Evolutionary conservation across 2,797 vertebrate species (phyloP).

Genomic region (Scomberomorus guttatus): DNA sequence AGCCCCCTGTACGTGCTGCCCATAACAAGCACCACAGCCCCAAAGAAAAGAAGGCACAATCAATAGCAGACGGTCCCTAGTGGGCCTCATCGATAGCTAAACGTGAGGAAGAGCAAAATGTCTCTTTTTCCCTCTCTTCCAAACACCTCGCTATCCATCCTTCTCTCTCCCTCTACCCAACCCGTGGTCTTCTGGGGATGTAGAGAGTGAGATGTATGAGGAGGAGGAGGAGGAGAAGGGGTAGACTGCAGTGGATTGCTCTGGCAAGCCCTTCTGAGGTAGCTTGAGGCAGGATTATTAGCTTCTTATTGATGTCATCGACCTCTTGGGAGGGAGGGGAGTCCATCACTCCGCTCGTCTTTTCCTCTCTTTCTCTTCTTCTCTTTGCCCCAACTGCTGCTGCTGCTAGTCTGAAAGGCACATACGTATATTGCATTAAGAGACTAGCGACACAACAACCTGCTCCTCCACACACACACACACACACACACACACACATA

Average conservation of each 20-base stretch:
- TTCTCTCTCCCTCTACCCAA: conserved; percentile 52
- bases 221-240: conserved; percentile 69
- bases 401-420: conserved; percentile 58
- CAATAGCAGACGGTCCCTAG: conserved; percentile 83
- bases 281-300: conserved; percentile 84
- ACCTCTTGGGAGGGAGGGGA: conserved; percentile 77
- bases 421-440: conserved; percentile 77
- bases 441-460: conserved; percentile 59
- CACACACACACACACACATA: conserved; percentile 9
- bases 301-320: conserved; percentile 86
- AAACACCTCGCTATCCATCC: conserved; percentile 62
- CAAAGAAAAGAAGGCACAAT: conserved; percentile 79
- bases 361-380: conserved; percentile 56
- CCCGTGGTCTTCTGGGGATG: conserved; percentile 69
- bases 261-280: conserved; percentile 74
- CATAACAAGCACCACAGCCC: conserved; percentile 77
- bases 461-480: conserved; percentile 37
- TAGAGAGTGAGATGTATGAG: conserved; percentile 64
- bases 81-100: conserved; percentile 82
- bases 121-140: conserved; percentile 62
- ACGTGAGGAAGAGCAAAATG: conserved; percentile 79
- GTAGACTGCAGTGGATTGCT: conserved; percentile 73
- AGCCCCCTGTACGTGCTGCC: conserved; percentile 71
- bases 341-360: conserved; percentile 73
- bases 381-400: conserved; percentile 58